phyloP scores from a whole-genome alignment of 2,888 invertebrate genomes.

The Ditula angustiorana region DNA sequence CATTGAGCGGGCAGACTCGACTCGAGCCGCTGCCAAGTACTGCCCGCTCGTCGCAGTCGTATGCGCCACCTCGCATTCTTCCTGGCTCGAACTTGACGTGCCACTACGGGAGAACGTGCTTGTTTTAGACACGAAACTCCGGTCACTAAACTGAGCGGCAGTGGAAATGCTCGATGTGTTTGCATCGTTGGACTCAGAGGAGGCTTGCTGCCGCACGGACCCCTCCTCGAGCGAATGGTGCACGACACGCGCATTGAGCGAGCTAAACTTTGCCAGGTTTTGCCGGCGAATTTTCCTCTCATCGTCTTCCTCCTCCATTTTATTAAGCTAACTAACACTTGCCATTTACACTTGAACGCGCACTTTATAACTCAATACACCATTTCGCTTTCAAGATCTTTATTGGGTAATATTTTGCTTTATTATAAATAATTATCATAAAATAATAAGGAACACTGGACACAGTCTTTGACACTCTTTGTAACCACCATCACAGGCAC shows the following conservation, averaged over 20 bases:
- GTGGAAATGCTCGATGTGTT: conserved; percentile 80
- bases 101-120: conserved; percentile 84
- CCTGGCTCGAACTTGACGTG: conserved; percentile 89
- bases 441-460: conserved; percentile 79
- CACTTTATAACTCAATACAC: conserved; percentile 72
- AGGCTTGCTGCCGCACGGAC: conserved; percentile 73
- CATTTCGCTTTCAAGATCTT: conserved; percentile 69
- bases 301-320: conserved; percentile 81
- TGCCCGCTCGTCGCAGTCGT: conserved; percentile 79
- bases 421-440: conserved; percentile 66
- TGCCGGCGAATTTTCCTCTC: conserved; percentile 69
- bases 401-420: conserved; percentile 70
- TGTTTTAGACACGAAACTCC: conserved; percentile 82
- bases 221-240: conserved; percentile 76
- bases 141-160: conserved; percentile 77
- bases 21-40: conserved; percentile 82
- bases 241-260: conserved; percentile 68
- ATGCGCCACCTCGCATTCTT: conserved; percentile 87
- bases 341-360: conserved; percentile 46
- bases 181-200: conserved; percentile 86
- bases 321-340: conserved; percentile 51
- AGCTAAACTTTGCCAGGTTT: conserved; percentile 70
- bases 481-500: conserved; percentile 70
- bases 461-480: conserved; percentile 85
- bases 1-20: conserved; percentile 89